Base-by-base conservation (phyloP, 2,113 vertebrate genomes). In the Elephantulus edwardii region DNA sequence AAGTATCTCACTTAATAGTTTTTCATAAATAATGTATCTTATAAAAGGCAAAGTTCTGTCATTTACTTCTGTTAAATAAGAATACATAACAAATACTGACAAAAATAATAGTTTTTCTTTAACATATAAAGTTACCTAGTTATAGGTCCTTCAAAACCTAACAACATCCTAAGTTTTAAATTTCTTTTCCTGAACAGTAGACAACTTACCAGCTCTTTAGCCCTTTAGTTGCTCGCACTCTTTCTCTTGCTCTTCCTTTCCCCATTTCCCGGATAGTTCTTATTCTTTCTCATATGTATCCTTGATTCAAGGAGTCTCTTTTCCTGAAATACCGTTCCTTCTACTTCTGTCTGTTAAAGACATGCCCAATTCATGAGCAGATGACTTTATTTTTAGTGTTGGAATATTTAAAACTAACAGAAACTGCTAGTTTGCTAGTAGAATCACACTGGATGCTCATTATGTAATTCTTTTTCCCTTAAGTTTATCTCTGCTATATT, bases 41-140 rank as follows among this genome's bases (percentile, higher is more conserved):
- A 72, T 56, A 76, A 79, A 92, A 88, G 58, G 42, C 35, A 85
- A 12, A 38, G 14, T 66, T 95, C 70, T 83, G 90, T 46, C 8
- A 71, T 75, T 91, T 26, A 40, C 26, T 83, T 88, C 58, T 83
- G 33, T 16, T 79, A 75, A 83, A 87, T 83, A 76, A 76, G 24
- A 70, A 77, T 10, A 20, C 3, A 16, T 3, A 17, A 38, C 77
- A 83, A 62, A 1, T 28, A 6, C 42, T 5, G 50, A 20, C 8
- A 0, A 1, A 68, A 19, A 68, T 1, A 40, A 5, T 5, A 24
- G n/a, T 88, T 83, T 77, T 82, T 92, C n/a, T 19, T 70, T 35
- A 75, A 60, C 1, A 79, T 68, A 72, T 44, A 50, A 48, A 66
- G 10, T 3, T 22, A 22, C 22, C 8, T 5, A 3, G 80, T 24